phyloP scores from a whole-genome alignment of 2,113 vertebrate species.

The Psilopsiagon aymara region DNA sequence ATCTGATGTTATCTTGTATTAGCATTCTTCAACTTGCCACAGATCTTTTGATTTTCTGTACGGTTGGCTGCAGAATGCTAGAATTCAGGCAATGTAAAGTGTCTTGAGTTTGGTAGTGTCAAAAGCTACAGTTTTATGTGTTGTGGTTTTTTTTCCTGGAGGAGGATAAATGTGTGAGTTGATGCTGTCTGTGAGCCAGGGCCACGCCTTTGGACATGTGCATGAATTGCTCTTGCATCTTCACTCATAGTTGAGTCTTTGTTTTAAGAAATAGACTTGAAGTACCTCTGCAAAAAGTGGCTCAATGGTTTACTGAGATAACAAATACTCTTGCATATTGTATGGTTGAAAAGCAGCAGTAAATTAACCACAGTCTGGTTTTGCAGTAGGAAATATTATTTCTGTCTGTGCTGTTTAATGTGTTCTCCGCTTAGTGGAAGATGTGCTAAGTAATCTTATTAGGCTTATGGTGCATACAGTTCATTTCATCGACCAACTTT shows the following conservation, averaged over 20 bases:
- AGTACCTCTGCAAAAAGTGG: background rate
- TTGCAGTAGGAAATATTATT: background rate
- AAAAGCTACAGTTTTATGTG: background rate
- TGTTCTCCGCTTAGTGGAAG: background rate
- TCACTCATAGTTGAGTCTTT: background rate
- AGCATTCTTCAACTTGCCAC: background rate
- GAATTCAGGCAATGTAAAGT: background rate
- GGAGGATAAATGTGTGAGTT: fast-evolving
- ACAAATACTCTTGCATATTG: background rate
- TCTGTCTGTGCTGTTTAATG: background rate
- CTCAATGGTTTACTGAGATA: background rate
- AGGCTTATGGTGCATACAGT: background rate
- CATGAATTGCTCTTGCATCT: background rate
- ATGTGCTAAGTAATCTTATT: background rate
- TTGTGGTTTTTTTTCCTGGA: background rate
- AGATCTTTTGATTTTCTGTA: background rate
- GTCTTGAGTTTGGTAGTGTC: background rate
- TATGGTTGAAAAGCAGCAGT: background rate
- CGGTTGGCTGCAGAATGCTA: background rate
- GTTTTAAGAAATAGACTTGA: background rate
- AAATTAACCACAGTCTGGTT: background rate
- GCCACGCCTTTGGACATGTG: background rate
- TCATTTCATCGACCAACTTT: background rate
- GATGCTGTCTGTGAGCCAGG: background rate
- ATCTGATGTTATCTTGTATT: background rate